Base-by-base conservation (phyloP, 2,113 vertebrate genomes). In the Rhea americana region DNA sequence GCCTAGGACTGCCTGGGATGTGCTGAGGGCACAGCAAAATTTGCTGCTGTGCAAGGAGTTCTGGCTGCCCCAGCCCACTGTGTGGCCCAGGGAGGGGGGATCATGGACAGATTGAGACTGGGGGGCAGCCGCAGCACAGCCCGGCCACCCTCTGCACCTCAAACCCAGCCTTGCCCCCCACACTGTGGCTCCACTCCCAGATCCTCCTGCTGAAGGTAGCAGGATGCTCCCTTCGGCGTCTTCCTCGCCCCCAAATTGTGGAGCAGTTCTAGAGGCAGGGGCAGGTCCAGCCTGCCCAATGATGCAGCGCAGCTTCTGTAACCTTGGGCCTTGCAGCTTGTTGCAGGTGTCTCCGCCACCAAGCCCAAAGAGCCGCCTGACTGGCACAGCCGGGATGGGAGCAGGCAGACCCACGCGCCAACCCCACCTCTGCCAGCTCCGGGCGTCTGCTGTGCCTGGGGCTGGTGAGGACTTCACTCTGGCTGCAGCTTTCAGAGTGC, bases 321-420 rank as follows among this genome's bases (percentile, higher is more conserved):
- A 0, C 58, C 26, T 50, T 5, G 63, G 55, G 48, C 55, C 75
- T 39, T 2, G 21, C 53, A 8, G 80, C 62, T 47, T 24, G 4
- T 53, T 2, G 18, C 82, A 19, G 79, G 24, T 85, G 94, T 56
- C 88, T 37, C 67, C 62, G 4, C 0, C 30, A 4, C 21, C 0
- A 16, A 21, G 20, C 8, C 32, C 88, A 71, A 16, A 62, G 39
- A 73, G 28, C 93, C 56, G 43, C 89, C 1, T 0, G 10, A 18
- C 45, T 47, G 50, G 21, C 22, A 11, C 12, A 11, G 6, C 67
- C 3, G 72, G 87, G 61, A 32, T 32, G 11, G 9, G 10, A 56
- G n/a, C 72, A 0, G 7, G 20, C 61, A n/a, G 30, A 25, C 6
- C 71, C 82, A 19, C 51, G 3, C 5, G 0, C 35, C 45, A 2